Evolutionary conservation across 2,797 vertebrate genomes (phyloP).

Genomic region (Cygnus olor): DNA sequence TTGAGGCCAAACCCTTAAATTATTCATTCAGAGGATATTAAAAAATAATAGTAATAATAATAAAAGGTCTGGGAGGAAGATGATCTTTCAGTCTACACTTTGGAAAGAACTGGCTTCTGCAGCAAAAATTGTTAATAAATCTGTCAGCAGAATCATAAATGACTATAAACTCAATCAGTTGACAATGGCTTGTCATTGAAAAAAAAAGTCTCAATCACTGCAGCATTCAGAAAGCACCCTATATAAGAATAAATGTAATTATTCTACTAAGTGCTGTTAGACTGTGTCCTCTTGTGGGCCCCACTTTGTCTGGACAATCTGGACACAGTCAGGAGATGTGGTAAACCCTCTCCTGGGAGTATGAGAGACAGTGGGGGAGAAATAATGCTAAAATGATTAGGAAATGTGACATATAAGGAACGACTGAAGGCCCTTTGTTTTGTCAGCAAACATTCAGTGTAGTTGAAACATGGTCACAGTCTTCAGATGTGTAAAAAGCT

Average conservation of each 20-base stretch:
- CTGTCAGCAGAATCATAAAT: neutral
- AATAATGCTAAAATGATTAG: neutral
- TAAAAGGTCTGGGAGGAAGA: neutral
- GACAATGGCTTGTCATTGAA: neutral
- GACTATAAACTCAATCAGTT: neutral
- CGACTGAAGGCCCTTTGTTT: neutral
- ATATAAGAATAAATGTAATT: neutral
- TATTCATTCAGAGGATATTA: neutral
- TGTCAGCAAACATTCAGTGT: rapidly evolving
- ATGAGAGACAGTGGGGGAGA: neutral
- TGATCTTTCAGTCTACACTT: neutral
- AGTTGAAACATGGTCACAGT: neutral
- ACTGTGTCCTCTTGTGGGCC: neutral
- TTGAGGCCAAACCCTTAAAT: neutral
- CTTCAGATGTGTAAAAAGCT: neutral
- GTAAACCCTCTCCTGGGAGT: neutral
- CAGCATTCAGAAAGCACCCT: neutral
- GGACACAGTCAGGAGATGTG: neutral
- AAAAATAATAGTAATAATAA: neutral
- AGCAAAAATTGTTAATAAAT: neutral
- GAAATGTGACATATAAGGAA: neutral
- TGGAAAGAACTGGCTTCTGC: neutral
- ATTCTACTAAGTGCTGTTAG: neutral
- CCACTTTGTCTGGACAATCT: neutral
- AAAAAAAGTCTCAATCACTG: neutral